Evolutionary conservation across 1,140 invertebrate genomes (phyloP), one percentile per base, ranked within the genome.

Genomic region (Branchinecta lindahli): DNA sequence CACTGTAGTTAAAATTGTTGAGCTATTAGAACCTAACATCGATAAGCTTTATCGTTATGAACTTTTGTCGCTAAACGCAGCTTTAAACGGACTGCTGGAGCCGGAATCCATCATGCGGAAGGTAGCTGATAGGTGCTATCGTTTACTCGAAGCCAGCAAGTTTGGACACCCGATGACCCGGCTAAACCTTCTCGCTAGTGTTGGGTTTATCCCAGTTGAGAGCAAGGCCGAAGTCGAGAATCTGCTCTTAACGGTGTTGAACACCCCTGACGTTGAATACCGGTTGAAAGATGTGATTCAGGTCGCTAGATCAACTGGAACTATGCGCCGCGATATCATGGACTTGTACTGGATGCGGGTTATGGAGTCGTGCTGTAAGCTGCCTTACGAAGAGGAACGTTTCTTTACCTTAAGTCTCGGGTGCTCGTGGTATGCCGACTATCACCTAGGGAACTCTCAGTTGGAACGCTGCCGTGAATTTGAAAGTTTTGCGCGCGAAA

Each of bases 11-110:
- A 20, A 15, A 12, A 6, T 61, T 15, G 12, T 61, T 1, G 18
- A 61, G 52, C 52, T 61, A 15, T 20, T 61, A 4, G 52, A 61
- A 20, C 52, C 52, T 15, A 20, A 15, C 12, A 61, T 61, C 12
- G 52, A 61, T 61, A 20, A 61, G 52, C 52, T 61, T 15, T 6
- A 61, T 61, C 52, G 12, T 61, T 61, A 61, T 61, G 52, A 61
- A 6, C 52, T 61, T 61, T 6, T 61, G 52, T 61, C 12, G 52
- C 6, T 61, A 61, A 61, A 61, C 52, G 6, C 52, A 20, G 52
- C 6, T 20, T 6, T 61, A 61, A 20, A 12, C 12, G 18, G 2
- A 1, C 12, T 20, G 18, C 52, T 61, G 12, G 52, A 61, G 18
- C 52, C 52, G 4, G 18, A 12, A 12, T 61, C 52, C 52, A 4